phyloP scores from a whole-genome alignment of 1,140 invertebrate genomes.

The Drosophila sproati region DNA sequence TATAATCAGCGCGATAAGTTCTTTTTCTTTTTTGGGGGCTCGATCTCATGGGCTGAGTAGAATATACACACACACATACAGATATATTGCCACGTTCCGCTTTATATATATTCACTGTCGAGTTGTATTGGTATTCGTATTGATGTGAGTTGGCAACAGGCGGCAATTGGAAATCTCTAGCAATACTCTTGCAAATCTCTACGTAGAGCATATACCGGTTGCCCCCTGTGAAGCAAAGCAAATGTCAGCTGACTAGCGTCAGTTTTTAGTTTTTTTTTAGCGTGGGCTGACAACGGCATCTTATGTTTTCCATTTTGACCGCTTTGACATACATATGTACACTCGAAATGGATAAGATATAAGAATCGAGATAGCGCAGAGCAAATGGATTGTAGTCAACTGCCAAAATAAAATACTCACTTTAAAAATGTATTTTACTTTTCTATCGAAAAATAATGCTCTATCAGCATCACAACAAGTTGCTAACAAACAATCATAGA shows the following conservation, averaged over 20 bases:
- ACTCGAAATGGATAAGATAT: slow-evolving; percentile 38
- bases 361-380: slow-evolving; percentile 18
- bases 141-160: slow-evolving; percentile 54
- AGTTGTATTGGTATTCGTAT: slow-evolving; percentile 3
- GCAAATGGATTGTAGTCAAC: slow-evolving; percentile 43
- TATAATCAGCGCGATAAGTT: slow-evolving; percentile 71
- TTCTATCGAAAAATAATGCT: no score
- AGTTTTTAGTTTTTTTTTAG: slow-evolving; percentile 23
- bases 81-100: slow-evolving; percentile 53
- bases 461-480: not conserved
- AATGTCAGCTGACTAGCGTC: slow-evolving; percentile 64
- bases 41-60: slow-evolving; percentile 52
- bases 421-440: no score
- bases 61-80: not conserved
- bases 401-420: not conserved
- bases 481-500: not conserved
- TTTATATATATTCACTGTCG: no score
- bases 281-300: slow-evolving; percentile 44
- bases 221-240: slow-evolving; percentile 1
- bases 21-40: slow-evolving; percentile 68
- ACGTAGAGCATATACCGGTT: slow-evolving; percentile 47
- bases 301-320: slow-evolving; percentile 3
- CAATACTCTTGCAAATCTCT: slow-evolving; percentile 2
- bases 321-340: slow-evolving; percentile 3
- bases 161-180: slow-evolving; percentile 41